Base-by-base conservation (phyloP, 2,113 vertebrate genomes). In the Xyrauchen texanus region DNA sequence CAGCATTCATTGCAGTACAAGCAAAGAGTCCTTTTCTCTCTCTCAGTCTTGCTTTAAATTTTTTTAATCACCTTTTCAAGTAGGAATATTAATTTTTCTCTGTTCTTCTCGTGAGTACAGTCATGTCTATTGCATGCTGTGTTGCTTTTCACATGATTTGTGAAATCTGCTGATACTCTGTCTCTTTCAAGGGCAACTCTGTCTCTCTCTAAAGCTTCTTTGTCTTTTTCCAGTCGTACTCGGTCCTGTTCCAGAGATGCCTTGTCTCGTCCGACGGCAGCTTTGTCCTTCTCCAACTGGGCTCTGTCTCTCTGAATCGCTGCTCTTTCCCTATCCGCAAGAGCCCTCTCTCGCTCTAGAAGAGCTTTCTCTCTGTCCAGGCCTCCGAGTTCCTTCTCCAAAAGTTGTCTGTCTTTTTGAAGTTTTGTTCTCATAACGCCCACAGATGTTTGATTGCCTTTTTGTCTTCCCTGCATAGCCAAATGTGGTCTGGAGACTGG, bases 251-350 rank as follows among this genome's bases (percentile, higher is more conserved):
- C 83, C 60, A 88, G 58, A 0, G 83, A 75, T 0, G 82, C 80
- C 42, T 82, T 64, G 74, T 93, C 92, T 34, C 89, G 78, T 11
- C 77, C 75, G 55, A 92, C 87, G 0, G 86, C 77, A 1, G 79
- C 88, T 55, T 90, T 76, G 74, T 92, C 91, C 79, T 90, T 91
- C 81, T 93, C 92, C 76, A 93, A 74, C 83, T 89, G 68, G 5
- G 88, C 82, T n/a, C 90, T 77, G 81, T 92, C 92, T 52, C 87
- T 86, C 76, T 91, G 87, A 60, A 92, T 78, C 0, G 87, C 85
- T 0, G 84, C 87, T 61, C 89, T 53, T 79, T 93, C 92, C 55
- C 88, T 68, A 21, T 92, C 90, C 74, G 91, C 67, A 84, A 89
- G 88, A 78, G 83, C 86, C 21, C 84, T 68, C 21, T 90, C 88